Evolutionary conservation across 2,797 vertebrate genomes (phyloP).

Genomic region (Anguilla anguilla): DNA sequence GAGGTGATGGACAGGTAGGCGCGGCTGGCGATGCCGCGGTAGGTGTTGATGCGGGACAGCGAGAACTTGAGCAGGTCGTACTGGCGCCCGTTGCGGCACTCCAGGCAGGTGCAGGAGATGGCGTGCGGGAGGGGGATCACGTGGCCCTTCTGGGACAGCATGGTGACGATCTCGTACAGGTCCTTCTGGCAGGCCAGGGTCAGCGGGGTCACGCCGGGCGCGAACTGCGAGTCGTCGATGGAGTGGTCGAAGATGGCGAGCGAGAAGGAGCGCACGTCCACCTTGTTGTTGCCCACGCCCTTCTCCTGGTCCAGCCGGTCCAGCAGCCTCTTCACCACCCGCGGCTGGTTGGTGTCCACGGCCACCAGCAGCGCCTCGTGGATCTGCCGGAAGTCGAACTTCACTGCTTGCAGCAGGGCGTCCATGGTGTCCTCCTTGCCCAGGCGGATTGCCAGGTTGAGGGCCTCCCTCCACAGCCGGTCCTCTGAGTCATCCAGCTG

Average conservation of each 20-base stretch:
- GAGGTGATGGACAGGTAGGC: constrained; percentile 85
- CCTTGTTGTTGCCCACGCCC: constrained; percentile 75
- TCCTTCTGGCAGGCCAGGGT: constrained; percentile 91
- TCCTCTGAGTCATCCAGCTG: constrained; percentile 88
- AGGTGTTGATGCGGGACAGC: constrained; percentile 90
- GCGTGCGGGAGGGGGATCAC: constrained; percentile 82
- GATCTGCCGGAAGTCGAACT: constrained; percentile 91
- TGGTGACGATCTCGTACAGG: constrained; percentile 85
- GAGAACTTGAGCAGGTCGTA: constrained; percentile 92
- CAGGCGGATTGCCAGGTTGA: constrained; percentile 86
- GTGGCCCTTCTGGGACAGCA: constrained; percentile 86
- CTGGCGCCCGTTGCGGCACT: constrained; percentile 85
- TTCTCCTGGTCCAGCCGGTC: constrained; percentile 87
- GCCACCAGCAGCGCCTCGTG: constrained; percentile 88
- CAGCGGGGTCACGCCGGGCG: constrained; percentile 87
- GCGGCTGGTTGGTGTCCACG: constrained; percentile 87
- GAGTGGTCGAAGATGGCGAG: constrained; percentile 88
- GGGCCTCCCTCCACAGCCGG: constrained; percentile 85
- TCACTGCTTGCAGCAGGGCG: constrained; percentile 78
- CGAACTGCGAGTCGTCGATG: constrained; percentile 88
- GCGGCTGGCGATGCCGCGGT: constrained; percentile 86
- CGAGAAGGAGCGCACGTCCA: constrained; percentile 89
- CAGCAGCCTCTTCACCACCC: constrained; percentile 79
- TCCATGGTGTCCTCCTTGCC: constrained; percentile 77
- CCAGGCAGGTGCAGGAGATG: constrained; percentile 85